Percentiles rank a stretch among this genome's conserved stretches.
phyloP scores from a whole-genome alignment of 2,888 invertebrate species.

The Willowsia nigromaculata region DNA sequence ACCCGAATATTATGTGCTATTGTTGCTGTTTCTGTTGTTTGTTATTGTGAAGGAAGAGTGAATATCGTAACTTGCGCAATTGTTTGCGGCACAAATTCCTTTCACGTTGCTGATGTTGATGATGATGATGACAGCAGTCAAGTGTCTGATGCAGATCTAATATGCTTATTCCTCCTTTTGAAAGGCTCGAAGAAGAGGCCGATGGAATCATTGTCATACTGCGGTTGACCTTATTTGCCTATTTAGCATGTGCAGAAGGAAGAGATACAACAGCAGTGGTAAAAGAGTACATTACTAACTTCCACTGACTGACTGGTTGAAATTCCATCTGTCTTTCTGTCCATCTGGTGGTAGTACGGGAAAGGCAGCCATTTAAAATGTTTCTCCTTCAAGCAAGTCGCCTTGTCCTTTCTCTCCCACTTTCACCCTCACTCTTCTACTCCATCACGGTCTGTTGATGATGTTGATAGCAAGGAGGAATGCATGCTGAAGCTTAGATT shows the following conservation, averaged over 20 bases:
- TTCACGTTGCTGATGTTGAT: constrained; percentile 34
- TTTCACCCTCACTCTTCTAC: not conserved
- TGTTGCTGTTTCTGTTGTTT: not conserved
- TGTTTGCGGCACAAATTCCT: constrained; percentile 40
- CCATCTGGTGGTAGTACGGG: constrained; percentile 20
- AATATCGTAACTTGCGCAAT: not conserved
- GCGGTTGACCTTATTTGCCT: constrained; percentile 74
- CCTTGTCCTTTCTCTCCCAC: not conserved
- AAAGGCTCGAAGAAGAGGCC: constrained; percentile 31
- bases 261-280: not conserved
- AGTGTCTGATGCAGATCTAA: constrained; percentile 61
- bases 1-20: not conserved
- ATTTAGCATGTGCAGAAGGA: constrained; percentile 55
- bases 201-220: constrained; percentile 62
- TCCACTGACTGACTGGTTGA: constrained; percentile 9
- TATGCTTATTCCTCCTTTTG: constrained; percentile 37
- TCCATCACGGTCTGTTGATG: constrained; percentile 24
- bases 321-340: constrained; percentile 57
- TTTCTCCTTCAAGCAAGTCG: not conserved
- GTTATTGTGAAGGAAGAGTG: not conserved
- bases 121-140: constrained; percentile 47
- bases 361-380: not conserved
- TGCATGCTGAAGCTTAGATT: constrained; percentile 1
- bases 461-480: not conserved
- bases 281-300: constrained; percentile 32